Base-by-base conservation (phyloP, 1,140 invertebrate genomes). In the Onthophagus taurus region DNA sequence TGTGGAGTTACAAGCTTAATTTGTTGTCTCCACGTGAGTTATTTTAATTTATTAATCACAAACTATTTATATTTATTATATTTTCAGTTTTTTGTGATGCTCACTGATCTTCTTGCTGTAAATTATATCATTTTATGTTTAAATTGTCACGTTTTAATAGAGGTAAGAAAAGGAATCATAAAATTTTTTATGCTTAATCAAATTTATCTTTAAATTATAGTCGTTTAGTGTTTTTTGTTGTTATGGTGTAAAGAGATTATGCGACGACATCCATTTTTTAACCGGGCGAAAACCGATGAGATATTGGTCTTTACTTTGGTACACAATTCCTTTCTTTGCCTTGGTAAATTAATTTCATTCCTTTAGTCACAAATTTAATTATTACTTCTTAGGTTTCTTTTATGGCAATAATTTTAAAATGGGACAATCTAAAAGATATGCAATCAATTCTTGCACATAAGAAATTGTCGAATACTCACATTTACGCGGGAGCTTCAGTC, bases 181-280 rank as follows among this genome's bases (percentile, higher is more conserved):
- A n/a, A n/a, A n/a, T n/a, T n/a, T n/a, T n/a, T n/a, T n/a, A n/a
- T n/a, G n/a, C n/a, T n/a, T n/a, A n/a, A n/a, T n/a, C n/a, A n/a
- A 26, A 26, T 7, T 26, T 26, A 7, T n/a, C 29, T 29, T 29
- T 9, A 16, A 7, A 12, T 42, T 42, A 18, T 12, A 44, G 42
- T 31, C 31, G 4, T n/a, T 24, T 34, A 26, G 21, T 12, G 42
- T 44, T 12, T 44, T 29, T 26, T 44, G 37, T 17, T 26, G 19
- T 19, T 44, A 44, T 30, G 42, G 42, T 18, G 42, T 44, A 4
- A 36, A 29, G 12, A 20, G 42, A 7, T 24, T 44, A 17, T 44
- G 42, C 18, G 42, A 44, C 12, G 42, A 44, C 24, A 44, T 44
- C 1, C 42, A 44, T 36, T 44, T 44, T 29, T 29, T 36, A 24